Percentiles rank a stretch among this genome's conserved stretches.
Conservation (phyloP, 2,797 vertebrate genomes). For the Liparis tanakae region DNA sequence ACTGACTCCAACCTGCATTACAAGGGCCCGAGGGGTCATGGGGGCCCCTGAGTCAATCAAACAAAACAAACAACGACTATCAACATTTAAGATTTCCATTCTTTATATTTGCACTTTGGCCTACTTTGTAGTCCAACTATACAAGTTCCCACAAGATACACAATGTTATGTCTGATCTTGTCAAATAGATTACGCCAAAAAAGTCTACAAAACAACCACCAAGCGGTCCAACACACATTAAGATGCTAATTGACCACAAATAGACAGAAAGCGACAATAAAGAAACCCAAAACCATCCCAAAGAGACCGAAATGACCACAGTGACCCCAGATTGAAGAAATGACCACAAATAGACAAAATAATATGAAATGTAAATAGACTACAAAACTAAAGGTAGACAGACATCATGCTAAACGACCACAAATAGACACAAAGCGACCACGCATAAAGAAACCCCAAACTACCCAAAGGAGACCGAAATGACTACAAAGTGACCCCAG, state of each 20-base stretch:
- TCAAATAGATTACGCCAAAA: not conserved
- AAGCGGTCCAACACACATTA: not conserved
- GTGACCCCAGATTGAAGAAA: rapidly evolving
- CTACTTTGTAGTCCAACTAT: not conserved
- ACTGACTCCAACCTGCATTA: not conserved
- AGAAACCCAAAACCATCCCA: not conserved
- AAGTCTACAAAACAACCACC: not conserved
- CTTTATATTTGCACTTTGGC: not conserved
- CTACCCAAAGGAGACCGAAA: not conserved
- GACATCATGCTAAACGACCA: not conserved
- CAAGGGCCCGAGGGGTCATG: not conserved
- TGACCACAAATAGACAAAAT: not conserved
- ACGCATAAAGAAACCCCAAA: not conserved
- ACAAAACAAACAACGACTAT: not conserved
- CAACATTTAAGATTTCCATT: not conserved
- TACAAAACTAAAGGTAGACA: too few relatives aligned
- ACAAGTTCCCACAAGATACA: not conserved
- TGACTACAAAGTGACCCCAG: not conserved
- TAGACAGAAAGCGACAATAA: not conserved
- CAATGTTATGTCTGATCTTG: not conserved
- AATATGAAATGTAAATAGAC: not conserved
- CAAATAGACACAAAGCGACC: not conserved
- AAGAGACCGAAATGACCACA: not conserved
- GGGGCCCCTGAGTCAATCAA: not conserved
- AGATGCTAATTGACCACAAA: not conserved